Conservation (phyloP, 2,113 vertebrate genomes). For the Pionites leucogaster region DNA sequence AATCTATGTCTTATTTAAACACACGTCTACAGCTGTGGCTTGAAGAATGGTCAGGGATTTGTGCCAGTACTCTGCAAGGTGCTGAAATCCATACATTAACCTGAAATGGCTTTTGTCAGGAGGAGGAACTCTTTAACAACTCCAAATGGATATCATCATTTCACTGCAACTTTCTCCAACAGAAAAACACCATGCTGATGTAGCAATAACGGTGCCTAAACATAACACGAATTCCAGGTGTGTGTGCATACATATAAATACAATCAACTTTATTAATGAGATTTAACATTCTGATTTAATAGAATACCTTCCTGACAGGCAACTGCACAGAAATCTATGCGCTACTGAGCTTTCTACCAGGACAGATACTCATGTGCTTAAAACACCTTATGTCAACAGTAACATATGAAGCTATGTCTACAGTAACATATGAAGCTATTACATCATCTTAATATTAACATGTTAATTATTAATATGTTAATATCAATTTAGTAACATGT, state of each 20-base stretch:
- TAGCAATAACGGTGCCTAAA: neutral
- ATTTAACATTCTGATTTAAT: neutral
- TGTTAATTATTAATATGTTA: too few species aligned
- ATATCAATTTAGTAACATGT: neutral
- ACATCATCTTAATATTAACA: neutral
- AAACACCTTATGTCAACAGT: neutral
- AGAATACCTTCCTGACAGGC: neutral
- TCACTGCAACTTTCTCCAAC: neutral
- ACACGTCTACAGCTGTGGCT: neutral
- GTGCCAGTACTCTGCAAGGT: neutral
- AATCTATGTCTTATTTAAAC: neutral
- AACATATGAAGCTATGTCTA: neutral
- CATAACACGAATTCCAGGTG: neutral
- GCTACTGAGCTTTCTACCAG: neutral
- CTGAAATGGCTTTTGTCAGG: neutral
- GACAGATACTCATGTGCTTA: neutral
- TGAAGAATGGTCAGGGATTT: neutral
- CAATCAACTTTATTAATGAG: neutral
- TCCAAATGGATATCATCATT: neutral
- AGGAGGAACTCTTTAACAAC: neutral
- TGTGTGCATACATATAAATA: too few species aligned
- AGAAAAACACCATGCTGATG: neutral
- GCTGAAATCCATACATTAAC: neutral
- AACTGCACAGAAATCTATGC: neutral
- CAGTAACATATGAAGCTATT: neutral